Conservation (phyloP, 2,888 invertebrate genomes). For the Clanis bilineata region DNA sequence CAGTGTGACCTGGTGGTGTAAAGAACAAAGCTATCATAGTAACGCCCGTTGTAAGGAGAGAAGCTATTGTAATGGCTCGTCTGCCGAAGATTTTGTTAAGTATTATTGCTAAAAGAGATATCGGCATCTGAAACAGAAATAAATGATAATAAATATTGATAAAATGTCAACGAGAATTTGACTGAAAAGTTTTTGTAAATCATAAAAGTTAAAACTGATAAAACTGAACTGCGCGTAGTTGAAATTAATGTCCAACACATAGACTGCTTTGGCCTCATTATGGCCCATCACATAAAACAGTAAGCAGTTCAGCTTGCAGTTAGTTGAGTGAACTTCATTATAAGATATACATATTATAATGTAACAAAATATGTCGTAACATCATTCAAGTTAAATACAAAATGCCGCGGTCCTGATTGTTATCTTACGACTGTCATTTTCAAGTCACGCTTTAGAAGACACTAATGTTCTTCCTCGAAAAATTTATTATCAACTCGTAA, state of each 20-base stretch:
- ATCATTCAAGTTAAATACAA: too few relatives aligned
- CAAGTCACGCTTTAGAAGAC: neutral
- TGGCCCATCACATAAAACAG: too few relatives aligned
- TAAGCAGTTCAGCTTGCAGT: too few relatives aligned
- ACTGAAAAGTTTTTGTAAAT: too few relatives aligned
- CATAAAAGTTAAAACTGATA: too few relatives aligned
- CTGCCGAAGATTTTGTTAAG: slow-evolving; percentile 47
- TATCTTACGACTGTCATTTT: slow-evolving; percentile 3
- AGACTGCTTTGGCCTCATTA: too few relatives aligned
- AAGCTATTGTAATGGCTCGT: slow-evolving; percentile 36
- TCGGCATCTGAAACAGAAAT: slow-evolving; percentile 46
- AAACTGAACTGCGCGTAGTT: too few relatives aligned
- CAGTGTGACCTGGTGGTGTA: slow-evolving; percentile 40
- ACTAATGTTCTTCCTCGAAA: neutral
- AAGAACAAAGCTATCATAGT: slow-evolving; percentile 46
- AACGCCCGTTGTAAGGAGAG: slow-evolving; percentile 32
- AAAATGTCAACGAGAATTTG: too few relatives aligned
- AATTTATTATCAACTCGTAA: neutral
- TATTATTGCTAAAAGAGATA: slow-evolving; percentile 40
- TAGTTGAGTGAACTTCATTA: too few relatives aligned
- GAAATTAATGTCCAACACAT: too few relatives aligned
- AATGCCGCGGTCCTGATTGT: neutral
- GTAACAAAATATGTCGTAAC: neutral
- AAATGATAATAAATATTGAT: neutral
- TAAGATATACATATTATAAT: too few relatives aligned